Base-by-base conservation (phyloP, 2,888 invertebrate genomes). In the Adelognathus sp. region DNA sequence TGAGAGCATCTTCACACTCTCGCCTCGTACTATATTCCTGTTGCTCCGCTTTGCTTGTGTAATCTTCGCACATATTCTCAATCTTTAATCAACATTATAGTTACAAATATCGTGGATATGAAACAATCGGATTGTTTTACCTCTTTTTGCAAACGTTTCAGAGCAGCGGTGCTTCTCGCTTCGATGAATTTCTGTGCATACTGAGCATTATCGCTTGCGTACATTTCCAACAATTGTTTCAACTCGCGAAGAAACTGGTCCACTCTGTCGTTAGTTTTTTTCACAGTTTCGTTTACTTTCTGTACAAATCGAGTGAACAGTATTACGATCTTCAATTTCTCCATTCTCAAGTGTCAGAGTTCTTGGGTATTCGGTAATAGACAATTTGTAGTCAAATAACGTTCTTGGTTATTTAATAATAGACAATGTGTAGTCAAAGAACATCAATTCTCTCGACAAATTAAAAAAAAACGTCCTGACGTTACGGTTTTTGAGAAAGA, bases 71-170 rank as follows among this genome's bases (percentile, higher is more conserved):
- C 14, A 81, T 61, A 0, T 36, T 74, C 21, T 54, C 67, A 16
- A 81, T 36, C 83, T 83, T 54, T 27, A 33, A 67, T 18, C n/a
- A 24, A 63, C 52, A 41, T 31, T 41, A 1, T 7, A 21, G 41
- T 44, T 33, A 18, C 11, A 27, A 14, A 21, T 33, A 7, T 41
- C 18, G 41, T 18, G 1, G 18, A 27, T 50, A 18, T 31, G 16
- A 46, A 54, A 7, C 0, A n/a, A 7, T 29, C 29, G 14, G 31
- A 36, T 61, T 21, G 18, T 11, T 39, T 18, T 72, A 84, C 84
- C 82, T 80, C 79, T 27, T 81, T 81, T 46, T 74, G 66, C n/a
- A 83, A 72, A 56, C 80, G 81, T 39, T 50, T 78, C n/a, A 83
- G 39, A 63, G 77, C 76, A 24, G 61, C 24, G 5, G 76, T 81